A percentile compares a stretch with the other conserved stretches of the same genome.
These are phyloP conservation scores for Peromyscus attwateri DNA, from an alignment of 2,797 vertebrate species.

Conservation along the genomic window DNA sequence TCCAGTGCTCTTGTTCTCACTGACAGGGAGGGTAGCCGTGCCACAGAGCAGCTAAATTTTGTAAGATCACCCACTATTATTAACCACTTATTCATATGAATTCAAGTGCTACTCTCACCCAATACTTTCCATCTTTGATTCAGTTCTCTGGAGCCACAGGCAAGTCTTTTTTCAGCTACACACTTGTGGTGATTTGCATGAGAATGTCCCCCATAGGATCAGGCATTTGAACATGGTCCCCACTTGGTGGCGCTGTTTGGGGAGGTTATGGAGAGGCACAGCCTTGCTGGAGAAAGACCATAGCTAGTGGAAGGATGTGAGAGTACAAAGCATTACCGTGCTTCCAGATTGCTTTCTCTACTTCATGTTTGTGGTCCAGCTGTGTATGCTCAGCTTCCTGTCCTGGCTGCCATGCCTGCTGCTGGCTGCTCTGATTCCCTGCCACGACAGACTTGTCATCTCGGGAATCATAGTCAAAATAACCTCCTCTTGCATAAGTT, in stretches of 20 bases:
- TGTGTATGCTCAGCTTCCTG: background rate
- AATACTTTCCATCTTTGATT: slow-evolving; percentile 1
- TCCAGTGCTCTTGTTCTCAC: background rate
- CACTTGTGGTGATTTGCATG: background rate
- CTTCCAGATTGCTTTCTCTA: background rate
- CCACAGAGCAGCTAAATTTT: slow-evolving; percentile 29
- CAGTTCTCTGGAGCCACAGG: background rate
- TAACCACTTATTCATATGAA: slow-evolving; percentile 24
- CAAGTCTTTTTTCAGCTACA: background rate
- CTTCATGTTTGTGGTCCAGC: background rate
- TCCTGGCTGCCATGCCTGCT: background rate
- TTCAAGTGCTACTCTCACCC: background rate
- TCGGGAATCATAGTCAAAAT: background rate
- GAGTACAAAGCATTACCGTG: background rate
- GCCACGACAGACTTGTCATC: background rate
- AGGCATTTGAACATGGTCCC: background rate
- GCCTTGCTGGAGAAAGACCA: background rate
- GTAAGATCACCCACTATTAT: slow-evolving; percentile 15
- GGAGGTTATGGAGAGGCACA: background rate
- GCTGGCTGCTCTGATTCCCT: background rate
- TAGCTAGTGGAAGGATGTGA: background rate
- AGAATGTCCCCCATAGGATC: background rate
- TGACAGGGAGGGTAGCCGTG: background rate
- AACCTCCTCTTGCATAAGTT: background rate
- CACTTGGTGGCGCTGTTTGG: background rate